phyloP scores from a whole-genome alignment of 1,140 invertebrate species.

The Tetraneura akinire region DNA sequence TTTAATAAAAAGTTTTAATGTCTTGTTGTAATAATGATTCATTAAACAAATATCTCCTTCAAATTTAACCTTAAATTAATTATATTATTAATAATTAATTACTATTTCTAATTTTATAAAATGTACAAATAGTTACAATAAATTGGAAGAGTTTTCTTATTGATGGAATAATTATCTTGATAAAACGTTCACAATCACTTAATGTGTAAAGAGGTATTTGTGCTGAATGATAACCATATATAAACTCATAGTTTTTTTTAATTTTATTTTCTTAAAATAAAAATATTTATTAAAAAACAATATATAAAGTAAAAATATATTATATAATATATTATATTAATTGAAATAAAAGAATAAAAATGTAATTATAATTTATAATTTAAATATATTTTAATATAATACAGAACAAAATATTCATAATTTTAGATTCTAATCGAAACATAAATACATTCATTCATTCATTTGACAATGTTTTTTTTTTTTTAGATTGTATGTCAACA shows the following conservation, averaged over 20 bases:
- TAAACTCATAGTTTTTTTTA: not conserved
- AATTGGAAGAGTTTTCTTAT: conserved; percentile 34
- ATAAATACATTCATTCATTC: too few species aligned
- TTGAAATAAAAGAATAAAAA: too few species aligned
- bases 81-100: not conserved
- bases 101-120: not conserved
- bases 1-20: conserved; percentile 12
- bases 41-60: conserved; percentile 23
- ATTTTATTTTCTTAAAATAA: conserved; percentile 29
- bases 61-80: conserved; percentile 34
- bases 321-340: too few species aligned
- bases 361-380: too few species aligned
- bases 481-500: too few species aligned
- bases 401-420: too few species aligned
- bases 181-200: conserved; percentile 16
- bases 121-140: conserved; percentile 10
- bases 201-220: conserved; percentile 17
- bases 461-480: too few species aligned
- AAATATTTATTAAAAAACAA: not conserved
- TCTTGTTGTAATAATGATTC: not conserved
- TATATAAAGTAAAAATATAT: too few species aligned
- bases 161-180: conserved; percentile 35
- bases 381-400: too few species aligned
- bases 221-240: conserved; percentile 33
- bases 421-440: too few species aligned